Conservation (phyloP, 2,888 invertebrate species). For the Ophion costatus region DNA sequence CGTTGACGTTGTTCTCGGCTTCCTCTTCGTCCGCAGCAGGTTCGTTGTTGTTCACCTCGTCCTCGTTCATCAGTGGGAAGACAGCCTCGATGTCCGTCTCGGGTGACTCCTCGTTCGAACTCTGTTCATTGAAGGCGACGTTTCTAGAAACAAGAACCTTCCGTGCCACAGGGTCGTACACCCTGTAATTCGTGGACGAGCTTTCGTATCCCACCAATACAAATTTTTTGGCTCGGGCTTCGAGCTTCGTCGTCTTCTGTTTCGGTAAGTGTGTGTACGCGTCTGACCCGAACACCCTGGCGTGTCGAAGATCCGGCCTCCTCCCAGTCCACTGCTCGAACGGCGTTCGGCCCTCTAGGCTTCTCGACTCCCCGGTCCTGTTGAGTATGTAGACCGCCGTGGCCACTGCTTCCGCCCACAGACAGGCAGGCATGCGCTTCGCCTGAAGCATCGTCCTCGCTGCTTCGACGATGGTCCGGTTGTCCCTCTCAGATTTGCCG, state of each 20-base stretch:
- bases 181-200: slow-evolving; percentile 25
- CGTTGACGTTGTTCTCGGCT: slow-evolving; percentile 10
- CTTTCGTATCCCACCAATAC: slow-evolving; percentile 36
- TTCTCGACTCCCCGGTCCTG: slow-evolving; percentile 1
- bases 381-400: slow-evolving; percentile 41
- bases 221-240: slow-evolving; percentile 47
- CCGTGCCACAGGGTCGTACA: slow-evolving; percentile 38
- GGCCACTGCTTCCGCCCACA: slow-evolving; percentile 42
- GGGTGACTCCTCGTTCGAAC: not conserved
- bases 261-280: slow-evolving; percentile 70
- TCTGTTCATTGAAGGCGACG: too few relatives aligned
- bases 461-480: slow-evolving; percentile 47
- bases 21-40: slow-evolving; percentile 10
- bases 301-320: slow-evolving; percentile 42
- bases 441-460: slow-evolving; percentile 53
- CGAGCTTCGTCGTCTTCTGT: slow-evolving; percentile 52
- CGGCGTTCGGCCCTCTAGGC: not conserved
- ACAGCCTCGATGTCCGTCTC: slow-evolving; percentile 22
- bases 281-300: slow-evolving; percentile 67
- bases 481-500: slow-evolving; percentile 45
- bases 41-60: slow-evolving; percentile 35
- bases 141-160: slow-evolving; percentile 32
- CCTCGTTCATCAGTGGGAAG: slow-evolving; percentile 29
- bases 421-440: not conserved
- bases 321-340: slow-evolving; percentile 47